phyloP scores from a whole-genome alignment of 2,113 vertebrate species.

The Danio rerio region DNA sequence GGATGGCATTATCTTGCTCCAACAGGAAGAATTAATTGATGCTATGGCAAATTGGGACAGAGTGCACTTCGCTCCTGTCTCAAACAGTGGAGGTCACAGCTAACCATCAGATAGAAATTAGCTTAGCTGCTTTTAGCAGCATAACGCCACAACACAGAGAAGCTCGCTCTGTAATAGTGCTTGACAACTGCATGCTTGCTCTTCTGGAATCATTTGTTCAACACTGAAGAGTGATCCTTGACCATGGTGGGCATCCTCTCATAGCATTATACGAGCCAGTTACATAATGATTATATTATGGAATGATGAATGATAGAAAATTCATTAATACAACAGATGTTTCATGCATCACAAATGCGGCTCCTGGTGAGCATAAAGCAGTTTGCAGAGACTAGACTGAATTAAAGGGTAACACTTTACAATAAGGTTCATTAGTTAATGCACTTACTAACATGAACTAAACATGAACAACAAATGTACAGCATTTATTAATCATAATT shows the following conservation, averaged over 20 bases:
- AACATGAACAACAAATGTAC: too few relatives aligned
- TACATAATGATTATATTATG: conserved; percentile 1
- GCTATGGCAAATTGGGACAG: background rate
- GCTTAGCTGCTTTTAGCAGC: conserved; percentile 8
- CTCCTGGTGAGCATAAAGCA: too few relatives aligned
- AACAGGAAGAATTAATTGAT: background rate
- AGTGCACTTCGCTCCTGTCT: background rate
- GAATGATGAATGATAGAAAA: background rate
- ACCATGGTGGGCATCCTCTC: background rate
- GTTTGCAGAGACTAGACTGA: too few relatives aligned
- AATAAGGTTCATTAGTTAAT: too few relatives aligned
- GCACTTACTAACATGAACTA: too few relatives aligned
- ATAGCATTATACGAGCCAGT: background rate
- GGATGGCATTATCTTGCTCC: conserved; percentile 11
- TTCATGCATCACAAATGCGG: background rate
- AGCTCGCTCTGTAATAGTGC: background rate
- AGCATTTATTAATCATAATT: too few relatives aligned
- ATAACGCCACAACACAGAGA: background rate
- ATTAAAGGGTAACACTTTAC: too few relatives aligned
- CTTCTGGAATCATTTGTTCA: background rate
- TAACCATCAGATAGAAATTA: background rate
- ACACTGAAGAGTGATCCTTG: background rate
- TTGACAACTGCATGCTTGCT: background rate
- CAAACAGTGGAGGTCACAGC: background rate
- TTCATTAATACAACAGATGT: background rate